Evolutionary conservation across 2,888 invertebrate genomes (phyloP), one percentile per base, ranked within the genome.

Genomic region (Beris morrisii): DNA sequence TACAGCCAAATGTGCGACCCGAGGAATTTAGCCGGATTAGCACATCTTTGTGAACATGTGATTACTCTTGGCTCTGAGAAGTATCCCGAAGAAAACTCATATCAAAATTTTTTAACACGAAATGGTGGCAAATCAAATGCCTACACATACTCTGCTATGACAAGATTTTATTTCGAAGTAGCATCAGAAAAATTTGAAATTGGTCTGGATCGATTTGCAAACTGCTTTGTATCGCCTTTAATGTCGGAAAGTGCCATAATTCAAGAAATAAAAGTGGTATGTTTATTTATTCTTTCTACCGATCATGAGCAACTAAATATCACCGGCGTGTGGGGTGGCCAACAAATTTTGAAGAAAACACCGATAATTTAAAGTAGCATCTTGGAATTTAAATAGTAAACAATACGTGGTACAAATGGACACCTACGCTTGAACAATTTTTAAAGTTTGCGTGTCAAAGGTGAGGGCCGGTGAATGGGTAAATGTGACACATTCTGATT

Each of bases 31-130:
- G 95, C 93, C 0, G 98, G 98, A 0, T 78, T 98, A 72, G 97
- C 98, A 0, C 98, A 99, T 81, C 98, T 99, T 80, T 96, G 96
- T 79, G 98, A 99, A 78, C 98, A 99, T 81, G 99, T 99, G 98
- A 85, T 99, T 46, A 99, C 99, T 77, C 81, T 98, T 71, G 99
- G 98, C 5, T 98, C 97, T 0, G 84, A 92, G 77, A 97, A 97
- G 79, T 94, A 92, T 82, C 93, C 93, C 6, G 83, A 86, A 79
- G 95, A 96, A 80, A 97, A 97, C 80, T 93, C 92, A 69, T 97
- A 97, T 77, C 90, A 84, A 70, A 92, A 91, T 78, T 97, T 89
- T 80, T 82, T 98, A 1, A 89, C 90, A 1, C 93, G 95, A 75
- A 91, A 97, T 79, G 94, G 95, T 1, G 98, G 98, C 0, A 84